These are phyloP conservation scores for Nautilus pompilius DNA, from an alignment of 1,140 invertebrate genomes.

Conservation along the genomic window DNA sequence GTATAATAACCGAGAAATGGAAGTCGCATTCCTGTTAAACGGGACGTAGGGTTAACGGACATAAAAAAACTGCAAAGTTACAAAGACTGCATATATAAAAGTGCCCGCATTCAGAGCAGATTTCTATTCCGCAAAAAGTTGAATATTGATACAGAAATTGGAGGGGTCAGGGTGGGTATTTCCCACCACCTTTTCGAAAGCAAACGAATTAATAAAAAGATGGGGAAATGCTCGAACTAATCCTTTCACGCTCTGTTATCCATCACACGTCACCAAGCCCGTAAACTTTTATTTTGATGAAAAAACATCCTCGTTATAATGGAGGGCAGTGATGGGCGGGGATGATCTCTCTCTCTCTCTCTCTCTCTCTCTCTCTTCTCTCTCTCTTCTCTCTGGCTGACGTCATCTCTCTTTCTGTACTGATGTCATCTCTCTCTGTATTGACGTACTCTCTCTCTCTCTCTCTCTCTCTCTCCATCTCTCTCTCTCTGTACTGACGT, in stretches of 20 bases:
- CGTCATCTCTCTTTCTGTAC: conserved; percentile 2
- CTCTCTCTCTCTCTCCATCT: conserved; percentile 6
- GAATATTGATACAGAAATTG: too few relatives aligned
- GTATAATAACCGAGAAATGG: too few relatives aligned
- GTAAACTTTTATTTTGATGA: neutral
- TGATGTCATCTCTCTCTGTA: neutral
- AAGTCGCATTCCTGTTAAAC: too few relatives aligned
- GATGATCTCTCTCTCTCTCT: neutral
- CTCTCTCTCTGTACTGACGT: neutral
- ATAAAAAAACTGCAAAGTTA: too few relatives aligned
- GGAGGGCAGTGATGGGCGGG: neutral
- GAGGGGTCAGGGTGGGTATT: too few relatives aligned
- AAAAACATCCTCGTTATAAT: conserved; percentile 1
- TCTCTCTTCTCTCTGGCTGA: neutral
- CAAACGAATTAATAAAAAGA: neutral
- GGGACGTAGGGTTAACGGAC: too few relatives aligned
- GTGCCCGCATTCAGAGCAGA: too few relatives aligned
- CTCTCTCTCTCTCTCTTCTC: conserved; percentile 2
- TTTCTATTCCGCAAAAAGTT: too few relatives aligned
- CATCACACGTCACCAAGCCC: neutral
- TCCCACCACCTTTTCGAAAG: conserved; percentile 1
- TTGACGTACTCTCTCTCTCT: conserved; percentile 4
- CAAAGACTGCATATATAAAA: too few relatives aligned
- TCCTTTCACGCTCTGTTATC: neutral
- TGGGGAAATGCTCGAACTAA: neutral